Conservation (phyloP, 1,140 invertebrate genomes). For the Bombyx mori region DNA sequence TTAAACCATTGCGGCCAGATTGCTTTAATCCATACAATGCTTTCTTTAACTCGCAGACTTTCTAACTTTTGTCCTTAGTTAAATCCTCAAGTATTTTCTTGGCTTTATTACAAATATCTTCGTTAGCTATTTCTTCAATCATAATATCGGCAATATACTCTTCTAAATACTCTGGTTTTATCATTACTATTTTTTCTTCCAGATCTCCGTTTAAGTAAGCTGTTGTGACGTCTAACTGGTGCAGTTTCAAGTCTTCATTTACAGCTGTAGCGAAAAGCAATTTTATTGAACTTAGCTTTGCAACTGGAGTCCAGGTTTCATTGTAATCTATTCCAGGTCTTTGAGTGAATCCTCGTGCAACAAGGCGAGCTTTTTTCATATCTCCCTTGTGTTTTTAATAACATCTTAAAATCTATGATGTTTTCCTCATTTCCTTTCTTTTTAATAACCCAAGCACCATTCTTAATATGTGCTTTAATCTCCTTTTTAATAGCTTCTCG, state of each 20-base stretch:
- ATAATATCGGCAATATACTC: neutral
- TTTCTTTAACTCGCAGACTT: conserved; percentile 25
- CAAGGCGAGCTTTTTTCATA: neutral
- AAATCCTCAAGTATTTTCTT: conserved; percentile 6
- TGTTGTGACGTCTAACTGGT: conserved; percentile 4
- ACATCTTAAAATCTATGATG: neutral
- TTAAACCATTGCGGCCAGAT: conserved; percentile 26
- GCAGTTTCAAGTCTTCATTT: neutral
- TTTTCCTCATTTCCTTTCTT: neutral
- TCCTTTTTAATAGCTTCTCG: no score
- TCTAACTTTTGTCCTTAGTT: conserved; percentile 11
- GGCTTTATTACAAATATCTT: conserved; percentile 6
- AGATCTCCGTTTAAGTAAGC: conserved; percentile 7
- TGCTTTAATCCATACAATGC: conserved; percentile 38
- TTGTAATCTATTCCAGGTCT: conserved; percentile 3
- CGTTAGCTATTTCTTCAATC: neutral
- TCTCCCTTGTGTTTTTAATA: conserved; percentile 1
- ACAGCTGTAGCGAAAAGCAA: neutral
- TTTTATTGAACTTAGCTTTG: conserved; percentile 1
- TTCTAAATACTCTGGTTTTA: conserved; percentile 5
- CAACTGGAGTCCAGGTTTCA: conserved; percentile 4
- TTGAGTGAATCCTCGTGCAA: conserved; percentile 1
- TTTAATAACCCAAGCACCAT: neutral
- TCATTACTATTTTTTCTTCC: conserved; percentile 4
- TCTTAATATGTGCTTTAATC: neutral